A percentile compares a stretch with the other conserved stretches of the same genome.
Evolutionary conservation across 2,888 invertebrate genomes (phyloP).

Genomic region (Polylopha cassiicola): DNA sequence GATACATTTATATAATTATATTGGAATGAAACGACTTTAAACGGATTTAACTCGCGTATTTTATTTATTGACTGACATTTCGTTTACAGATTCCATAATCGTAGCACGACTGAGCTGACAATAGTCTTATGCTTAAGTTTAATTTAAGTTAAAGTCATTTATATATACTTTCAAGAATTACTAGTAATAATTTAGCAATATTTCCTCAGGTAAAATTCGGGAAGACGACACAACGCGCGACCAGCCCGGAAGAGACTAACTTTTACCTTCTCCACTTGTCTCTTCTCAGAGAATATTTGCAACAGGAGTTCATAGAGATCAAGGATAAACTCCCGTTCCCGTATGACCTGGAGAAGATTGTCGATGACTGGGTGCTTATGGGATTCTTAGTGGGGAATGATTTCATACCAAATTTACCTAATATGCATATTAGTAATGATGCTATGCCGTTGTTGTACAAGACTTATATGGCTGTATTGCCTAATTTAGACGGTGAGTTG

Average conservation of each 20-base stretch:
- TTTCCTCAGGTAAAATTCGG: conserved; percentile 84
- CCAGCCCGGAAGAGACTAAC: conserved; percentile 91
- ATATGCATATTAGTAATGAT: conserved; percentile 94
- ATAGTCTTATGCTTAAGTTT: background rate
- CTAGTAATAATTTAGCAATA: background rate
- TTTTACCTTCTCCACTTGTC: conserved; percentile 96
- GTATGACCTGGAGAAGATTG: conserved; percentile 92
- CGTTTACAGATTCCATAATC: too few relatives aligned
- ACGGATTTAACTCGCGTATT: too few relatives aligned
- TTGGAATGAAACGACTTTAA: too few relatives aligned
- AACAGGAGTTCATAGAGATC: conserved; percentile 89
- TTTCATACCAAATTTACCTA: conserved; percentile 97
- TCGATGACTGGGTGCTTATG: conserved; percentile 99
- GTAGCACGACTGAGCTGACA: too few relatives aligned
- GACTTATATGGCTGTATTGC: conserved; percentile 91
- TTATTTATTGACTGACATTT: too few relatives aligned
- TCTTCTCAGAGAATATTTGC: conserved; percentile 93
- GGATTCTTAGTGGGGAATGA: conserved; percentile 98
- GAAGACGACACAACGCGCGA: conserved; percentile 79
- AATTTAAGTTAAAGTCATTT: background rate
- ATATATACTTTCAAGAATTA: conserved; percentile 4
- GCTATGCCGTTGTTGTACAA: conserved; percentile 91
- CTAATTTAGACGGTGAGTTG: conserved; percentile 88
- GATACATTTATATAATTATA: background rate
- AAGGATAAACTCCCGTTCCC: conserved; percentile 82